Evolutionary conservation across 2,888 invertebrate species (phyloP).

Genomic region (Drosophila leonis): DNA sequence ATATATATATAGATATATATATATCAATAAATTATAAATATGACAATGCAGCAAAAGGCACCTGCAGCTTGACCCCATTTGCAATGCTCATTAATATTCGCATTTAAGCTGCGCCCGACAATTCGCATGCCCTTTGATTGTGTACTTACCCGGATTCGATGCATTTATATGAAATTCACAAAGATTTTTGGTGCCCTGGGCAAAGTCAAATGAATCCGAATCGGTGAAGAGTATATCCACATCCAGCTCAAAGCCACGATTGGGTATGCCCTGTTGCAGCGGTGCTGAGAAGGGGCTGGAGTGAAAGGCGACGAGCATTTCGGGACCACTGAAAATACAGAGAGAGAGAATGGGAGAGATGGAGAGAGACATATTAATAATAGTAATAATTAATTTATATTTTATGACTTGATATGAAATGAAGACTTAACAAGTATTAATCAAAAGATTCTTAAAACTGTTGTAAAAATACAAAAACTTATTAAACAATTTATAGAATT

Average conservation of each 20-base stretch:
- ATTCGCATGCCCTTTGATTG: background rate
- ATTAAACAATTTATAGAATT: background rate
- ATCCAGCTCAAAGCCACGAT: constrained; percentile 93
- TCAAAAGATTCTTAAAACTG: background rate
- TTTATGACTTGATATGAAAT: background rate
- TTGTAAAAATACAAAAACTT: background rate
- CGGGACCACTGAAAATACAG: constrained; percentile 88
- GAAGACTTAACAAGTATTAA: background rate
- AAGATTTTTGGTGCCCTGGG: constrained; percentile 86
- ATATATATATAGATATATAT: constrained; percentile 22
- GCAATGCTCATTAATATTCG: constrained; percentile 37
- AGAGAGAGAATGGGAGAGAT: background rate
- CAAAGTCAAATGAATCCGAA: constrained; percentile 94
- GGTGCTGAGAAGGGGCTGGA: constrained; percentile 94
- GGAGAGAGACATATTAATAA: background rate
- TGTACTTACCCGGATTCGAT: constrained; percentile 86
- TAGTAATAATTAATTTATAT: background rate
- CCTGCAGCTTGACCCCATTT: constrained; percentile 51
- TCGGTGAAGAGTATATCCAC: constrained; percentile 96
- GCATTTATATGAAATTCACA: constrained; percentile 93
- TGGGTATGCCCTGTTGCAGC: constrained; percentile 88
- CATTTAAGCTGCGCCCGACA: constrained; percentile 17
- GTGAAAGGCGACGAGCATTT: constrained; percentile 95
- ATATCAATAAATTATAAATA: constrained; percentile 63
- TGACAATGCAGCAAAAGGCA: constrained; percentile 34